These are phyloP conservation scores for Pteronotus mesoamericanus DNA, from an alignment of 2,797 vertebrate species.

Conservation along the genomic window DNA sequence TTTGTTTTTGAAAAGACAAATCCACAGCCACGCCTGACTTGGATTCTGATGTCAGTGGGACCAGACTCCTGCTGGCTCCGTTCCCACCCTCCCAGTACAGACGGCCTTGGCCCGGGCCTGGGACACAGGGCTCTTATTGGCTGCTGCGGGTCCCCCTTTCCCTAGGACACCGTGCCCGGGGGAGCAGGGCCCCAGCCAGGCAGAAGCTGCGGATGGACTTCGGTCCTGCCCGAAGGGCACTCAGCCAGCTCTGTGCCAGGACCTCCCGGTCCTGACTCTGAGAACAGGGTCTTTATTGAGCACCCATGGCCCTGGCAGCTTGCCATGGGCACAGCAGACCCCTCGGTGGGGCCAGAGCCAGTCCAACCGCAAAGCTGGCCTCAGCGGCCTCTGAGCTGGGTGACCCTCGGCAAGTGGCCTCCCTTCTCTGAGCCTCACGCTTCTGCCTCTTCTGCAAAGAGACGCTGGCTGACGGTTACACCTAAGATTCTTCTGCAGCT, in stretches of 20 bases:
- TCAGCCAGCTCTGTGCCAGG: not conserved
- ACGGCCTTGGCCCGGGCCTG: not conserved
- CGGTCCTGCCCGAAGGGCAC: not conserved
- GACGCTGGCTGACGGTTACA: not conserved
- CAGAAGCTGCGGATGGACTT: not conserved
- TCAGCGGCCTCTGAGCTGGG: not conserved
- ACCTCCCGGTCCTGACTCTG: not conserved
- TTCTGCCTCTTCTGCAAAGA: not conserved
- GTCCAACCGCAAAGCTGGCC: not conserved
- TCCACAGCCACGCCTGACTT: not conserved
- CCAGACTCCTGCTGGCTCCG: not conserved
- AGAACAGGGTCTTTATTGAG: not conserved
- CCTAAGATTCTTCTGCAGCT: not conserved
- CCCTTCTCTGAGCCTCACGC: not conserved
- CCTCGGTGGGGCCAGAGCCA: no score
- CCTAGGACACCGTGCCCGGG: not conserved
- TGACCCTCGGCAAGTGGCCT: not conserved
- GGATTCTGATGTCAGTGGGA: not conserved
- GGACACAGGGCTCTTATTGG: not conserved
- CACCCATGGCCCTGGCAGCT: not conserved
- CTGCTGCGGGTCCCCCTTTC: not conserved
- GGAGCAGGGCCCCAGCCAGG: not conserved
- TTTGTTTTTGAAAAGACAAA: slow-evolving; percentile 42
- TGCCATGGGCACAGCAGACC: not conserved
- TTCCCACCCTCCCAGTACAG: rapidly evolving